A percentile compares a stretch with the other conserved stretches of the same genome.
These are phyloP conservation scores for Aphelocoma coerulescens DNA, from an alignment of 2,113 vertebrate species.

Conservation along the genomic window DNA sequence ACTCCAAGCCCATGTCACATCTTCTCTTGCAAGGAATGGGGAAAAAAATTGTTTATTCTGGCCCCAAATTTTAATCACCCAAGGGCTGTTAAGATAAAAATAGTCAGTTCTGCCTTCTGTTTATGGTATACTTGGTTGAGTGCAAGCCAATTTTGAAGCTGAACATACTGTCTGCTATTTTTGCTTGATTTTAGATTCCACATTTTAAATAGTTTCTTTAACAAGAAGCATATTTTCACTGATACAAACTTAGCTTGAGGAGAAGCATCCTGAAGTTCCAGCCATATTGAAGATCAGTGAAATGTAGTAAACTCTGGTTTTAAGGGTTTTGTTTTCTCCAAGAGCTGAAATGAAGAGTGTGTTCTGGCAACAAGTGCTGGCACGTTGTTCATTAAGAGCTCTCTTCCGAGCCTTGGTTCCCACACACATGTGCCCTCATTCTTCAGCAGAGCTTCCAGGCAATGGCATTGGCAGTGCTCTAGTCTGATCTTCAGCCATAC, in stretches of 20 bases:
- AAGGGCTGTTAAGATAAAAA: slow-evolving; percentile 79
- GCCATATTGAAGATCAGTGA: slow-evolving; percentile 76
- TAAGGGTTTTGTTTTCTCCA: slow-evolving; percentile 74
- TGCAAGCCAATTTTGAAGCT: slow-evolving; percentile 77
- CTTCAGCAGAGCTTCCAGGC: slow-evolving; percentile 62
- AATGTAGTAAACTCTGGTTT: slow-evolving; percentile 78
- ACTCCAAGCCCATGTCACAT: slow-evolving; percentile 71
- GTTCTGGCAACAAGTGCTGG: slow-evolving; percentile 72
- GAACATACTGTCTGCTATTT: slow-evolving; percentile 81
- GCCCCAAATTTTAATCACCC: slow-evolving; percentile 79
- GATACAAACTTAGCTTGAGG: slow-evolving; percentile 79
- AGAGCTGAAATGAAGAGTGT: slow-evolving; percentile 74
- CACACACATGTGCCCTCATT: slow-evolving; percentile 59
- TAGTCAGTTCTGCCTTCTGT: slow-evolving; percentile 78
- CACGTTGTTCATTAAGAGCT: slow-evolving; percentile 62
- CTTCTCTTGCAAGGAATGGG: slow-evolving; percentile 73
- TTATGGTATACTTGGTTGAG: slow-evolving; percentile 79
- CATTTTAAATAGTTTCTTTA: slow-evolving; percentile 80
- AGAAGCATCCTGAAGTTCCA: slow-evolving; percentile 77
- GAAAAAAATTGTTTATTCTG: slow-evolving; percentile 79
- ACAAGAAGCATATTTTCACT: slow-evolving; percentile 80
- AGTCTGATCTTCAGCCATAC: slow-evolving; percentile 66
- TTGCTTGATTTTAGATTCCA: slow-evolving; percentile 82
- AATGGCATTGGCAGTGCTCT: slow-evolving; percentile 65
- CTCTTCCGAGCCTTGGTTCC: slow-evolving; percentile 57